Evolutionary conservation across 2,888 invertebrate genomes (phyloP), one percentile per base, ranked within the genome.

Genomic region (Gastracanthus pulcherrimus): DNA sequence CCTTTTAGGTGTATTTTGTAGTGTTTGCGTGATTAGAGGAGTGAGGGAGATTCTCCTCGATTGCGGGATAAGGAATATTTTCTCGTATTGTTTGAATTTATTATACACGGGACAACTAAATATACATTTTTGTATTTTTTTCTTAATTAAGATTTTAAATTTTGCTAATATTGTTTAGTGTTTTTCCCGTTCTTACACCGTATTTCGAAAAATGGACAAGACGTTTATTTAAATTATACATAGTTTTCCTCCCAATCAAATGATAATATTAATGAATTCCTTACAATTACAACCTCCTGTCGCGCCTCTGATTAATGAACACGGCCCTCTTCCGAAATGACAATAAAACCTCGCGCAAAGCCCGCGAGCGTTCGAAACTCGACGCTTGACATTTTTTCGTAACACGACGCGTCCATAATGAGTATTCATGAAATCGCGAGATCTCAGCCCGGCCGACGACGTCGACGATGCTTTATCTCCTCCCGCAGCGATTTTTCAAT

Each of bases 381-480:
- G 3, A 19, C 58, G 11, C 29, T 19, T 7, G 31, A 19, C 60
- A 3, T 6, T 16, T 16, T 23, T 36, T 38, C n/a, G 16, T 38
- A 38, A 16, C n/a, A 34, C 19, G n/a, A n/a, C n/a, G 19, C 19
- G 9, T 19, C 34, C n/a, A 0, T 67, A 48, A 62, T 62, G 60
- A 62, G 60, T 23, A 76, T 67, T 67, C 38, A 64, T 67, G 66
- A 67, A 66, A 75, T 19, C 26, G 7, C 29, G 48, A 31, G 26
- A 5, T 29, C 16, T 16, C 9, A n/a, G n/a, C n/a, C n/a, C n/a
- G n/a, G n/a, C n/a, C n/a, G n/a, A n/a, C n/a, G n/a, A n/a, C n/a
- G n/a, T n/a, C n/a, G n/a, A n/a, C n/a, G n/a, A n/a, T n/a, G n/a
- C n/a, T n/a, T n/a, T n/a, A n/a, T n/a, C n/a, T n/a, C n/a, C n/a